A percentile compares a stretch with the other conserved stretches of the same genome.
Conservation (phyloP, 2,797 vertebrate species). For the Hemibagrus guttatus region DNA sequence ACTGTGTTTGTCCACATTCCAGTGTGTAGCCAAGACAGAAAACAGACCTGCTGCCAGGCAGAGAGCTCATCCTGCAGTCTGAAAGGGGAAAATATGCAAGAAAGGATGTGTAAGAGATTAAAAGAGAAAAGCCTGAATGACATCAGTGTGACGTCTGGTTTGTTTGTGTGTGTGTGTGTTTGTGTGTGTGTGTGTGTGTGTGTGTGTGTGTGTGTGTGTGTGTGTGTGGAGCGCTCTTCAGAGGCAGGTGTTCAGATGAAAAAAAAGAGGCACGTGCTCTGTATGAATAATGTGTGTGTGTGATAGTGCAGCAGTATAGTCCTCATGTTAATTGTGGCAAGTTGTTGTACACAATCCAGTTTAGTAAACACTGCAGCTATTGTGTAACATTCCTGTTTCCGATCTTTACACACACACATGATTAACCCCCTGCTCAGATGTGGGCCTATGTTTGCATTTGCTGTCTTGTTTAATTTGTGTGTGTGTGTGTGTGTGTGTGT, state of each 20-base stretch:
- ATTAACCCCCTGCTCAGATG: not conserved
- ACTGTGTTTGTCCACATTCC: conserved; percentile 39
- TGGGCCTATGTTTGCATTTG: not conserved
- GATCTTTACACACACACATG: not conserved
- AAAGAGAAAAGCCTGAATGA: conserved; percentile 2
- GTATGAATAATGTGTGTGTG: not conserved
- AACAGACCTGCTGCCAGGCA: conserved; percentile 11
- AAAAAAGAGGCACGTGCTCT: not conserved
- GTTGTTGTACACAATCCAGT: not conserved
- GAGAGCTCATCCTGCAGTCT: not conserved
- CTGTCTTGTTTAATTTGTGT: not conserved
- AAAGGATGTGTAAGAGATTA: not conserved
- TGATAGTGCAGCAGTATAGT: not conserved
- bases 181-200: not conserved
- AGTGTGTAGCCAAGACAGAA: conserved; percentile 49
- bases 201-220: not conserved
- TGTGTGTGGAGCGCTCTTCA: not conserved
- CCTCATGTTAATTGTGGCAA: not conserved
- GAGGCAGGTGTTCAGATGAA: not conserved
- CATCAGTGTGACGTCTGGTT: not conserved
- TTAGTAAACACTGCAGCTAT: not conserved
- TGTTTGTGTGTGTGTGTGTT: not conserved
- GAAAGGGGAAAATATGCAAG: not conserved
- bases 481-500: too few species aligned
- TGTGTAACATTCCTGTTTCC: not conserved